These are phyloP conservation scores for Trilocha varians DNA, from an alignment of 2,888 invertebrate species.

Conservation along the genomic window DNA sequence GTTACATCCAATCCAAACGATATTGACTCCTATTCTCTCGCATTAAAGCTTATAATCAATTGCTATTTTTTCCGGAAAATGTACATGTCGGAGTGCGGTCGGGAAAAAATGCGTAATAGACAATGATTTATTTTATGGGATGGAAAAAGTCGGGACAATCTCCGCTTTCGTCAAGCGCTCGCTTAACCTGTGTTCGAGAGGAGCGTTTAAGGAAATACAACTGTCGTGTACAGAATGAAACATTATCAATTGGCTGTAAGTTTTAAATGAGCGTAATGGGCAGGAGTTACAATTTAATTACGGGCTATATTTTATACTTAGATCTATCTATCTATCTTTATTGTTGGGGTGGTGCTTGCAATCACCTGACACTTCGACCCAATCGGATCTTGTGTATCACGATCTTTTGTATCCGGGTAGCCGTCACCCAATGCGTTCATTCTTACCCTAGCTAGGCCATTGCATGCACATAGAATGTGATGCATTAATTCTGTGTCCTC, in stretches of 20 bases:
- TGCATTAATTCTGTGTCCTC: too few relatives aligned
- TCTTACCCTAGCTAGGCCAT: too few relatives aligned
- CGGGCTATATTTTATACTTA: too few relatives aligned
- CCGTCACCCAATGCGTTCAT: too few relatives aligned
- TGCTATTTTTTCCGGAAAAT: background rate
- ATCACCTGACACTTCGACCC: too few relatives aligned
- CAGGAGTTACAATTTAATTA: too few relatives aligned
- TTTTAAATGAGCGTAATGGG: background rate
- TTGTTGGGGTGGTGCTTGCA: too few relatives aligned
- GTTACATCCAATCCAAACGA: background rate
- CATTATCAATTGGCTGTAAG: background rate
- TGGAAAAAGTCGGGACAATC: slow-evolving; percentile 16
- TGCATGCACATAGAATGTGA: too few relatives aligned
- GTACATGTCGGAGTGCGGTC: slow-evolving; percentile 11
- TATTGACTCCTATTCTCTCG: background rate
- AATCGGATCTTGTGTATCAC: too few relatives aligned
- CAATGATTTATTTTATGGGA: slow-evolving; percentile 24
- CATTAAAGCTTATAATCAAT: background rate
- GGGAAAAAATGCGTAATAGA: slow-evolving; percentile 21
- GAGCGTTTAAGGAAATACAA: background rate
- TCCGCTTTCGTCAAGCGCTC: slow-evolving; percentile 13
- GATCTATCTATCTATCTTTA: too few relatives aligned
- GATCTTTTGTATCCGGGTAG: too few relatives aligned
- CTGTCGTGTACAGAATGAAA: background rate
- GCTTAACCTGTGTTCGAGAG: slow-evolving; percentile 10